phyloP scores from a whole-genome alignment of 2,888 invertebrate species.

The Lycaena phlaeas region DNA sequence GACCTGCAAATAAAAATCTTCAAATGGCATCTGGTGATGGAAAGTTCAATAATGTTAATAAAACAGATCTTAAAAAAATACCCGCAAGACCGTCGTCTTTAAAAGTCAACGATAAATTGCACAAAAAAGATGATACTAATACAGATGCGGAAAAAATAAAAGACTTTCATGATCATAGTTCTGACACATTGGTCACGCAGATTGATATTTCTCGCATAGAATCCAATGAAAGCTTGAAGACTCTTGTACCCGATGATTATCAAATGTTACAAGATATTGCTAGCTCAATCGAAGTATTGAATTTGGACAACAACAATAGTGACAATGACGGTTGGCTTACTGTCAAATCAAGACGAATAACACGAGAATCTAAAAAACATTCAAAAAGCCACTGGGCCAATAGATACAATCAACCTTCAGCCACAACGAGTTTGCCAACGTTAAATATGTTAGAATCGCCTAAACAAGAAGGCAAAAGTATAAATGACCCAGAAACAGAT shows the following conservation, averaged over 20 bases:
- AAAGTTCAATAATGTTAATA: constrained; percentile 30
- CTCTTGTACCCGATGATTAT: constrained; percentile 57
- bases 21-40: constrained; percentile 47
- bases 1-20: constrained; percentile 30
- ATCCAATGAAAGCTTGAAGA: constrained; percentile 63
- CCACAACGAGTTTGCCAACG: constrained; percentile 86
- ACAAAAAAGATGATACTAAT: constrained; percentile 23
- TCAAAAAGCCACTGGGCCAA: constrained; percentile 81
- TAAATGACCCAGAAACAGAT: constrained; percentile 24
- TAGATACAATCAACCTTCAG: constrained; percentile 86
- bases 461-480: constrained; percentile 48
- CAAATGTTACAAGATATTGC: constrained; percentile 35
- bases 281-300: constrained; percentile 64
- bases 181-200: constrained; percentile 69
- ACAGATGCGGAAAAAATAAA: constrained; percentile 34
- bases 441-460: constrained; percentile 72
- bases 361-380: constrained; percentile 69
- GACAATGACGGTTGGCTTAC: constrained; percentile 90
- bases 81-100: constrained; percentile 42
- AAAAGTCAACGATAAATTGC: constrained; percentile 46
- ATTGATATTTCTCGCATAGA: constrained; percentile 59
- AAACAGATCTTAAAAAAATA: constrained; percentile 41
- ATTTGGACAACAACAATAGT: constrained; percentile 45
- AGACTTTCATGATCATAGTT: constrained; percentile 58
- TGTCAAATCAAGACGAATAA: constrained; percentile 82